These are phyloP conservation scores for Aphrophora alni DNA, from an alignment of 2,888 invertebrate genomes.

Conservation along the genomic window DNA sequence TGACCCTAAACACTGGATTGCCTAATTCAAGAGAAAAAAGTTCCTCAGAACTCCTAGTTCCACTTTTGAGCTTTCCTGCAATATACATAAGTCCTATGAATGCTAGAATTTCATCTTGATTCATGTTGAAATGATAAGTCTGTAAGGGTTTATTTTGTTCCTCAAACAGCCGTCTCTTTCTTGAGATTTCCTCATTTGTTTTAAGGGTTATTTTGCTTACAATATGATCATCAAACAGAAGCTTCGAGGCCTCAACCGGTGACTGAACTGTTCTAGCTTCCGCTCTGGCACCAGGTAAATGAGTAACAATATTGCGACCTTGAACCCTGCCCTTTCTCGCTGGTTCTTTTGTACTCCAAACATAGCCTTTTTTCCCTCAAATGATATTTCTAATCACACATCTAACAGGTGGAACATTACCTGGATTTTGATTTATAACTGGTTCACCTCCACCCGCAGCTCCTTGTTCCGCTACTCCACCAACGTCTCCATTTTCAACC, in stretches of 20 bases:
- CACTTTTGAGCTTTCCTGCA: conserved; percentile 10
- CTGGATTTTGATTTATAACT: no score
- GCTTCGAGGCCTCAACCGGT: conserved; percentile 6
- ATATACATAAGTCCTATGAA: conserved; percentile 13
- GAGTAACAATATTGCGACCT: no score
- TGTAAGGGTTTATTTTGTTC: no score
- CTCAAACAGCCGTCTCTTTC: neutral
- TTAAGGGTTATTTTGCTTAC: neutral
- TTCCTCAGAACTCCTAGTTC: neutral
- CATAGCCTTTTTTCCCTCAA: no score
- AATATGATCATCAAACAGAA: conserved; percentile 7
- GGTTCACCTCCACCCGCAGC: no score
- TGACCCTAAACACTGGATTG: neutral
- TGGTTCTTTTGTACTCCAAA: no score
- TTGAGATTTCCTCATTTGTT: conserved; percentile 14
- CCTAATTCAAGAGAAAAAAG: conserved; percentile 8
- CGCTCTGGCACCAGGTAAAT: neutral
- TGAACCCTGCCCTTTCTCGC: no score
- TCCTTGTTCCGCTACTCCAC: no score
- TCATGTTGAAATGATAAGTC: no score
- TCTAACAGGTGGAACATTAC: no score
- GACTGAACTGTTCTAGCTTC: neutral
- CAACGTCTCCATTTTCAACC: no score
- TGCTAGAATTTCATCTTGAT: conserved; percentile 15
- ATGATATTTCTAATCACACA: no score